These are phyloP conservation scores for Drosophila dives DNA, from an alignment of 2,888 invertebrate genomes.

Conservation along the genomic window DNA sequence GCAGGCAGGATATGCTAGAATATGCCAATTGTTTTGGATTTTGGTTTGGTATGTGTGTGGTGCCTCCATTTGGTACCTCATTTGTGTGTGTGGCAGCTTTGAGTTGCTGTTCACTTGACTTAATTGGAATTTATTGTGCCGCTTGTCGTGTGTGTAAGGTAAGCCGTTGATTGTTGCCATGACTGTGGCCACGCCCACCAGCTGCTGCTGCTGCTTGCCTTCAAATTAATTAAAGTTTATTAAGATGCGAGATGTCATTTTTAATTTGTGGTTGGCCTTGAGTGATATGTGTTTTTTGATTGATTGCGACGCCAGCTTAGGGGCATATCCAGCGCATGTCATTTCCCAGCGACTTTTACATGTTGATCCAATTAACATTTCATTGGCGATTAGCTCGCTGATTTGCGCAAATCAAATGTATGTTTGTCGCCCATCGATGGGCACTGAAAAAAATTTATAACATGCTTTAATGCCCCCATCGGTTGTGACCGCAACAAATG, in stretches of 20 bases:
- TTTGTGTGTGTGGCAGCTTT: constrained; percentile 18
- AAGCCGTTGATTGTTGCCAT: constrained; percentile 12
- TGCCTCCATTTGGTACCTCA: constrained; percentile 9
- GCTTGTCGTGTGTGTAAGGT: constrained; percentile 17
- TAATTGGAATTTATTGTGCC: constrained; percentile 54
- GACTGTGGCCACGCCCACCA: not conserved
- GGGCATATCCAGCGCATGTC: constrained; percentile 20
- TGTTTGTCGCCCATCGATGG: constrained; percentile 16
- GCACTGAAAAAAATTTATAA: constrained; percentile 37
- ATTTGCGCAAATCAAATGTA: constrained; percentile 68
- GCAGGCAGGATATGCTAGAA: not conserved
- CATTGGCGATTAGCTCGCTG: constrained; percentile 59
- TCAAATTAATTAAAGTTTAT: constrained; percentile 52
- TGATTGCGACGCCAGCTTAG: constrained; percentile 29
- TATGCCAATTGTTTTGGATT: constrained; percentile 11
- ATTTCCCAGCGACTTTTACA: constrained; percentile 18
- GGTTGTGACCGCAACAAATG: constrained; percentile 59
- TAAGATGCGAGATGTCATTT: constrained; percentile 22
- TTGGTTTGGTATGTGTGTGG: constrained; percentile 2
- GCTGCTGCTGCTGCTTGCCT: not conserved
- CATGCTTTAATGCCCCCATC: constrained; percentile 48
- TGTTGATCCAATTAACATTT: constrained; percentile 72
- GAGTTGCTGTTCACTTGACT: constrained; percentile 45
- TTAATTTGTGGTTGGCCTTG: constrained; percentile 3
- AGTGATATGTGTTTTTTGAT: constrained; percentile 21